Evolutionary conservation across 2,888 invertebrate genomes (phyloP), one percentile per base, ranked within the genome.

Genomic region (Nomada fucata): DNA sequence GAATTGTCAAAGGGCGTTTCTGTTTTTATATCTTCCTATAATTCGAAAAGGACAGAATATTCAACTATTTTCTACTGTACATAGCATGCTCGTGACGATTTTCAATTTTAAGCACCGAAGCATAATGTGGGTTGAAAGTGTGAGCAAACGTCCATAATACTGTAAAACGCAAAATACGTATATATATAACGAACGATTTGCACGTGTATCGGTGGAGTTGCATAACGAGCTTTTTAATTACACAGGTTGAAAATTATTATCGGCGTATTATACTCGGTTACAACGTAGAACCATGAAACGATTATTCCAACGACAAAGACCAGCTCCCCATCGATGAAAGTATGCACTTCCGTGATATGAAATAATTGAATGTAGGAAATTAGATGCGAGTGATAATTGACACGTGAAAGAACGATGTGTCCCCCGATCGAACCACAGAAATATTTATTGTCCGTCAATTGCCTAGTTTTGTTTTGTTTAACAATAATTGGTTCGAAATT

Each of bases 201-300:
- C 29, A 44, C 11, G n/a, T 69, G 36, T 60, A 13, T 5, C 15
- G 64, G 13, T 23, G 20, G 20, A 55, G 52, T 23, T 67, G 36
- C 36, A 36, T 13, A 78, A 44, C 20, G 36, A 60, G 50, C 9
- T 26, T 61, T 70, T 79, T 36, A 82, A 79, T 82, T 69, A 52
- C 26, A 53, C 15, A 69, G 63, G 55, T 79, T 11, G 55, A 63
- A 72, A 75, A 57, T 68, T 52, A 59, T 69, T 36, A 36, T 36
- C 68, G 20, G 52, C 5, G 29, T 11, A 20, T 59, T 23, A 18
- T 20, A 10, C 18, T 18, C n/a, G n/a, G 53, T 59, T 36, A 65
- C 64, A 15, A 26, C 42, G 52, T 36, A 23, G 23, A 69, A 44
- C 63, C 52, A 53, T 47, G 36, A 67, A 78, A 61, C 23, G 36